Conservation (phyloP, 2,113 vertebrate species). For the Ascaphus truei region DNA sequence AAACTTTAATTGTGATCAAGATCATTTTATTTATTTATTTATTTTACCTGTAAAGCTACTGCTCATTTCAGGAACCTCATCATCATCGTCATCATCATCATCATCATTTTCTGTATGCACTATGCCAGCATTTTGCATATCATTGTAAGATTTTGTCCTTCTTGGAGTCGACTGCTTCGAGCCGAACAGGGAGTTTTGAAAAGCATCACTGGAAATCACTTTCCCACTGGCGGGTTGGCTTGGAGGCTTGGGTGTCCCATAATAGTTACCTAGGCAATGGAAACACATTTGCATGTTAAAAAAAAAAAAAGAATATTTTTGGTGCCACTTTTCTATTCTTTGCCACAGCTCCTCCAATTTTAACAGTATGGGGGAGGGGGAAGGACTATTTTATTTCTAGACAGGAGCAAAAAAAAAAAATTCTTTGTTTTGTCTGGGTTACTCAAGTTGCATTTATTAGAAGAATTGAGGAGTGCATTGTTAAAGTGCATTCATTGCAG, state of each 20-base stretch:
- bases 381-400: constrained; percentile 40
- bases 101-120: constrained; percentile 84
- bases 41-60: constrained; percentile 91
- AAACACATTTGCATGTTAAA: constrained; percentile 78
- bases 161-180: constrained; percentile 88
- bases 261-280: constrained; percentile 95
- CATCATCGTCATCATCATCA: constrained; percentile 91
- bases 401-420: constrained; percentile 35
- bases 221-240: constrained; percentile 92
- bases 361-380: constrained; percentile 30
- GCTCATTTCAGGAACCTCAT: constrained; percentile 96
- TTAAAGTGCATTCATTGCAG: constrained; percentile 54
- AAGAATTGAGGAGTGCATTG: constrained; percentile 49
- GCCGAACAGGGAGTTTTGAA: constrained; percentile 83
- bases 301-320: constrained; percentile 37
- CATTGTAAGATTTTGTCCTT: constrained; percentile 97
- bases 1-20: no score
- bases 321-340: not conserved
- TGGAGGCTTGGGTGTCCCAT: constrained; percentile 98
- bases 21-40: no score
- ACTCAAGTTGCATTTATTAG: constrained; percentile 40
- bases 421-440: constrained; percentile 39
- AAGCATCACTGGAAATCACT: constrained; percentile 92
- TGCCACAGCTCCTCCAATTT: constrained; percentile 23
- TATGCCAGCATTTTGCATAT: constrained; percentile 99